Base-by-base conservation (phyloP, 2,113 vertebrate genomes). In the Engystomops pustulosus region DNA sequence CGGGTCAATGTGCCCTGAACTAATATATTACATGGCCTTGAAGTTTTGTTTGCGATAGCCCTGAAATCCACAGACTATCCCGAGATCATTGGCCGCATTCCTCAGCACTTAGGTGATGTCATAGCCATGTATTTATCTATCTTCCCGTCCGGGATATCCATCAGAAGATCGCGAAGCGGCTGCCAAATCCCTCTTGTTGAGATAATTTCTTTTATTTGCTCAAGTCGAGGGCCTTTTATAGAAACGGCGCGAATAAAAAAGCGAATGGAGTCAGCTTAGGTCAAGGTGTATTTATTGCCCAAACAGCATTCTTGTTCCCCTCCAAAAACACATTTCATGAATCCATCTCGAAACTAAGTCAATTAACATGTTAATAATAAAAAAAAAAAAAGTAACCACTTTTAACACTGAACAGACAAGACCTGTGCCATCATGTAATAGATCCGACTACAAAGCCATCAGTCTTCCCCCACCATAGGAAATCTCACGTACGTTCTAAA, bases 271-370 rank as follows among this genome's bases (percentile, higher is more conserved):
- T 27, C 7, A 74, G 81, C 62, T 89, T 91, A 93, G 91, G 91
- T 94, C 92, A 95, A 93, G 91, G 93, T 95, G 93, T 95, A 93
- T 96, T 96, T 96, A 96, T 95, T 96, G 92, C 94, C 93, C 92
- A 89, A 92, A 94, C 89, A 93, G 88, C 92, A 94, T 92, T 91
- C 89, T 91, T 93, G 93, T 91, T 93, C 90, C 89, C 84, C 87
- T 90, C 90, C n/a, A 92, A 89, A 67, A 93, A 92, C 92, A 93
- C 92, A 92, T 92, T 89, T 91, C 92, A 88, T 92, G 91, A 90
- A 92, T 91, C 91, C 90, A 90, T 90, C 91, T 74, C 87, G 89
- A 53, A 92, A 89, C 93, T 92, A 91, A 67, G 89, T 90, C 92
- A 92, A 84, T 77, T 86, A 92, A 92, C 87, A 91, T 83, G 88